Percentiles rank a stretch among this genome's conserved stretches.
phyloP scores from a whole-genome alignment of 2,797 vertebrate species.

The Chaenodraco wilsoni region DNA sequence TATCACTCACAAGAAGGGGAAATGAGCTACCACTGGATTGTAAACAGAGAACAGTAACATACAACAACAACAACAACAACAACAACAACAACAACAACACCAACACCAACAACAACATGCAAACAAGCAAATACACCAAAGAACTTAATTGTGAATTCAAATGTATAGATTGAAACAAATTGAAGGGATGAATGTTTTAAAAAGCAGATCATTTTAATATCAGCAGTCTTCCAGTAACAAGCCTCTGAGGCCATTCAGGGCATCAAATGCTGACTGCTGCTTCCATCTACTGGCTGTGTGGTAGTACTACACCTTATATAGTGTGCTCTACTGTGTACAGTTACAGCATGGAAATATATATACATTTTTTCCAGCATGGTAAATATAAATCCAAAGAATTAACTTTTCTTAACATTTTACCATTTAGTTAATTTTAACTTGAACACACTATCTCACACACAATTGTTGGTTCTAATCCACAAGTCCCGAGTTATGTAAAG shows the following conservation, averaged over 20 bases:
- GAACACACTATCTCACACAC: neutral
- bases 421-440: neutral
- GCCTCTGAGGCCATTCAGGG: neutral
- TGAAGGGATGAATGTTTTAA: too few species aligned
- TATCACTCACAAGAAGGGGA: too few species aligned
- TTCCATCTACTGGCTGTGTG: slow-evolving; percentile 69
- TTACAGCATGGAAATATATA: too few species aligned
- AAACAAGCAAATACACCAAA: too few species aligned
- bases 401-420: neutral
- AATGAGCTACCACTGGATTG: too few species aligned
- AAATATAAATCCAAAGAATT: neutral
- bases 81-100: too few species aligned
- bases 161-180: too few species aligned
- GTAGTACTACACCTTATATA: slow-evolving; percentile 36
- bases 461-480: neutral
- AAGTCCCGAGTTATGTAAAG: slow-evolving; percentile 1
- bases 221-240: neutral
- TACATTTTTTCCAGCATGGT: too few species aligned
- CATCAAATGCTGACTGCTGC: slow-evolving; percentile 41
- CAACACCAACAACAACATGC: too few species aligned
- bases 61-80: too few species aligned
- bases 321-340: neutral
- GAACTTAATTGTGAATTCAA: too few species aligned
- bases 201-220: neutral
- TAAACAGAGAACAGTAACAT: too few species aligned